Evolutionary conservation across 2,113 vertebrate species (phyloP).

Genomic region (Syrrhaptes paradoxus): DNA sequence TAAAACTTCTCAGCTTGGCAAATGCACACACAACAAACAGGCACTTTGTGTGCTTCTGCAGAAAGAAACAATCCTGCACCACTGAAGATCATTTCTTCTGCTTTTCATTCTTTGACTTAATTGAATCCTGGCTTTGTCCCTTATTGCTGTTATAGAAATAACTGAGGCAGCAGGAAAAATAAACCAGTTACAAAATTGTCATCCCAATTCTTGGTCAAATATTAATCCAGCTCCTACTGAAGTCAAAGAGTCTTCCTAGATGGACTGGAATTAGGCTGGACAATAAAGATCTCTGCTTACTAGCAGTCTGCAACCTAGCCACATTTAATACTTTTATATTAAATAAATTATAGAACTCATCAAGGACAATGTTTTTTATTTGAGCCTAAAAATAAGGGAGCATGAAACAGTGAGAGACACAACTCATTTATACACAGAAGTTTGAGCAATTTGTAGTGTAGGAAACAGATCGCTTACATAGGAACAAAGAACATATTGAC

Average conservation of each 20-base stretch:
- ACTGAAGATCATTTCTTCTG: constrained; percentile 31
- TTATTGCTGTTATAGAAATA: neutral
- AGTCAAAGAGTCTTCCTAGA: neutral
- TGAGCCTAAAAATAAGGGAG: neutral
- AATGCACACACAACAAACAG: neutral
- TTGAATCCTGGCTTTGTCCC: constrained; percentile 46
- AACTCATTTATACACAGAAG: neutral
- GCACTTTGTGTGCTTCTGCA: constrained; percentile 14
- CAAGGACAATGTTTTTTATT: neutral
- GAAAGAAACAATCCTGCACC: neutral
- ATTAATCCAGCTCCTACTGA: neutral
- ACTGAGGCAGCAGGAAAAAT: neutral
- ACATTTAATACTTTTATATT: neutral
- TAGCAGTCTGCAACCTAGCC: neutral
- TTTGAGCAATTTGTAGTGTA: neutral
- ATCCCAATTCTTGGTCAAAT: neutral
- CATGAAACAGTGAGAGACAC: neutral
- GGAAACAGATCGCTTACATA: neutral
- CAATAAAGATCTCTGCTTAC: neutral
- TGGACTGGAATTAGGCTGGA: neutral
- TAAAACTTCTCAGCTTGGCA: constrained; percentile 44
- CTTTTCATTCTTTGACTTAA: neutral
- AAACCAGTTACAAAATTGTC: neutral
- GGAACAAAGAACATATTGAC: neutral
- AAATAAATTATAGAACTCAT: neutral